Evolutionary conservation across 2,888 invertebrate genomes (phyloP).

Genomic region (Oeneis ivallda): DNA sequence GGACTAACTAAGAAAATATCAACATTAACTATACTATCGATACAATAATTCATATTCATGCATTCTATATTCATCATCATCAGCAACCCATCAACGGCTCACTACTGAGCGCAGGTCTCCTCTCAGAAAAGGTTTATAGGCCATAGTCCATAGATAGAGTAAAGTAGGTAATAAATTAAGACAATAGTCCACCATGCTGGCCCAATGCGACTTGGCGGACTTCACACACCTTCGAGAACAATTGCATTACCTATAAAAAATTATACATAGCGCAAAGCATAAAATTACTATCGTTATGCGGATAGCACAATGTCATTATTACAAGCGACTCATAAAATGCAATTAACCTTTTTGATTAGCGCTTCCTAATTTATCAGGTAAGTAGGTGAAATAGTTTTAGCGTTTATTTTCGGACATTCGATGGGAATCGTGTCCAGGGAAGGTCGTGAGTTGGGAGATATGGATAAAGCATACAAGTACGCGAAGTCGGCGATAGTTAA

Average conservation of each 20-base stretch:
- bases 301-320: slow-evolving; percentile 27
- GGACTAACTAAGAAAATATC: too few relatives aligned
- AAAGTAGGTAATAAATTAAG: too few relatives aligned
- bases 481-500: slow-evolving; percentile 51
- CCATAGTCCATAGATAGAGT: too few relatives aligned
- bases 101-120: too few relatives aligned
- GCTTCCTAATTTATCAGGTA: slow-evolving; percentile 61
- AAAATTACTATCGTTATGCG: slow-evolving; percentile 4
- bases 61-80: too few relatives aligned
- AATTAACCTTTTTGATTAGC: slow-evolving; percentile 59
- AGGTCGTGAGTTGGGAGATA: slow-evolving; percentile 33
- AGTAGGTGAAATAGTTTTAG: slow-evolving; percentile 41
- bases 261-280: neutral
- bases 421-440: slow-evolving; percentile 6
- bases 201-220: too few relatives aligned
- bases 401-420: slow-evolving; percentile 44
- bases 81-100: too few relatives aligned
- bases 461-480: slow-evolving; percentile 54
- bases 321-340: slow-evolving; percentile 32
- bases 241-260: neutral
- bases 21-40: too few relatives aligned
- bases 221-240: too few relatives aligned
- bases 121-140: too few relatives aligned
- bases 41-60: too few relatives aligned
- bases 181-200: too few relatives aligned